Evolutionary conservation across 1,140 invertebrate species (phyloP), one percentile per base, ranked within the genome.

Genomic region (Diprion similis): DNA sequence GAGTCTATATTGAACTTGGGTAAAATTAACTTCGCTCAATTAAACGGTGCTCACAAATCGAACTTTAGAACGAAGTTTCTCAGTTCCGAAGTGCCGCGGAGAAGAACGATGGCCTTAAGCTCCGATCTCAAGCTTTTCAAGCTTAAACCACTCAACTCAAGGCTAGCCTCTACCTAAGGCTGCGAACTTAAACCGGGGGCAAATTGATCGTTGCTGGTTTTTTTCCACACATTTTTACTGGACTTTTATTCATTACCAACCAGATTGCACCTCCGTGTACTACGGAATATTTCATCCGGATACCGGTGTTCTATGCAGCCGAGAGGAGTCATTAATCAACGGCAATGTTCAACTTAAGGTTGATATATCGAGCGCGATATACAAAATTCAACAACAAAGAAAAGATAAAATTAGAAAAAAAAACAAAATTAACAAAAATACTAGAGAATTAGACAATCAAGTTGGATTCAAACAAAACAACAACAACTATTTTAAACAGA

Each of bases 1-100:
- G 10, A 13, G 15, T 19, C 66, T 68, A 45, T 19, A 15, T 15
- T 19, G 68, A 82, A 82, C 80, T 82, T 82, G 80, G 74, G 75
- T 48, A 77, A 79, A 82, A 82, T 82, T 82, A 82, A 82, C 81
- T 82, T 76, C 79, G 75, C 77, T 81, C 81, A 80, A 82, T 82
- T 82, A 82, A 78, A 72, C 48, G 68, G 70, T 47, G 75, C 72
- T 73, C 71, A 73, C 74, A 71, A 80, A 81, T 81, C 78, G 78
- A 80, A 81, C 69, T 80, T 79, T 24, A 45, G 51, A 59, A 69
- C 47, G 51, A 64, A 47, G 71, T 68, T 73, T 17, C 72, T 46
- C 11, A 77, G 79, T 77, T 77, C 73, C 6, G 51, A 17, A 6
- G 24, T 10, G 18, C 13, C 47, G 48, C 51, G 46, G 24, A 37